Conservation (phyloP, 2,888 invertebrate species). For the Hyalella azteca region DNA sequence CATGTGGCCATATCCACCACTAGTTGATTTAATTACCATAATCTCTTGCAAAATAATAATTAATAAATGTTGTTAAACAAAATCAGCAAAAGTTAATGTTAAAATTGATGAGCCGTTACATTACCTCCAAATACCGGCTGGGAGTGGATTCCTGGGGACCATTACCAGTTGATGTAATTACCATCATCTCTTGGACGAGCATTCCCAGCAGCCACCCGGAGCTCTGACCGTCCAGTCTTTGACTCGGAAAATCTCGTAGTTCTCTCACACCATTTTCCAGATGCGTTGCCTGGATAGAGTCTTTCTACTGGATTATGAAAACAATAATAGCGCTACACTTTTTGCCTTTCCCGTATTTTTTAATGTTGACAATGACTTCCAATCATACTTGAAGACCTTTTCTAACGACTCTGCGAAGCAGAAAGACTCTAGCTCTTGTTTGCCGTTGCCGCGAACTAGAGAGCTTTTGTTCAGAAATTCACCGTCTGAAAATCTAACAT, state of each 20-base stretch:
- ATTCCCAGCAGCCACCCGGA: slow-evolving; percentile 23
- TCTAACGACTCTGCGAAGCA: slow-evolving; percentile 16
- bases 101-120: too few species aligned
- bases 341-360: slow-evolving; percentile 11
- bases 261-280: slow-evolving; percentile 26
- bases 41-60: too few species aligned
- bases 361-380: slow-evolving; percentile 31
- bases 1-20: too few species aligned
- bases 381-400: slow-evolving; percentile 36
- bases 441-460: background rate
- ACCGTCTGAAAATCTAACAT: background rate
- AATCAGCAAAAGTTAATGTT: too few species aligned
- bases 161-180: slow-evolving; percentile 27
- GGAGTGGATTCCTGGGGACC: slow-evolving; percentile 9
- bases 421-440: slow-evolving; percentile 14
- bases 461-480: slow-evolving; percentile 18
- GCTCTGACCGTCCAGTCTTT: slow-evolving; percentile 1
- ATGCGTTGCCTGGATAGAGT: slow-evolving; percentile 29
- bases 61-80: too few species aligned
- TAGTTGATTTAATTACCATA: too few species aligned
- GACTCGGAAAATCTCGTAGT: slow-evolving; percentile 8
- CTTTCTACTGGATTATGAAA: slow-evolving; percentile 3
- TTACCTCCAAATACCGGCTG: too few species aligned
- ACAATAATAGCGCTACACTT: slow-evolving; percentile 10
- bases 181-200: slow-evolving; percentile 17